phyloP scores from a whole-genome alignment of 1,140 invertebrate species.

The Nylanderia fulva region DNA sequence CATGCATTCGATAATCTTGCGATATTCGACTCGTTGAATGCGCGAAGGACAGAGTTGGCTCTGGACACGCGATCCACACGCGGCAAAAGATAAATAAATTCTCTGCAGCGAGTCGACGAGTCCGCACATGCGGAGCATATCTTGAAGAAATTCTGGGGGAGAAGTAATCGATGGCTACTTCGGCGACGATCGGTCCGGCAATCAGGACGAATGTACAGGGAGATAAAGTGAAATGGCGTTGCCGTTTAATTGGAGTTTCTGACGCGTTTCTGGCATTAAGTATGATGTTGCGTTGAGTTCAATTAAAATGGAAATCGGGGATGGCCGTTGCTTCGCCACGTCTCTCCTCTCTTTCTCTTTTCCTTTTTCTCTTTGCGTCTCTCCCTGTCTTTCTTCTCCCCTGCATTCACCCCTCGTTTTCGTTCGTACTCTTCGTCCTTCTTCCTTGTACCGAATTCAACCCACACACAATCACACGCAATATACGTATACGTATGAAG shows the following conservation, averaged over 20 bases:
- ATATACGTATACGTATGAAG: constrained; percentile 33
- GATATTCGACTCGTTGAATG: constrained; percentile 29
- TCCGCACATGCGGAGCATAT: constrained; percentile 28
- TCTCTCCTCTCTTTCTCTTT: constrained; percentile 58
- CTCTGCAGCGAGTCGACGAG: not conserved
- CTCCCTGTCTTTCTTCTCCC: constrained; percentile 44
- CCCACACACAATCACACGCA: not conserved
- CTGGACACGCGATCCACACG: constrained; percentile 30
- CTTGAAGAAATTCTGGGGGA: constrained; percentile 69
- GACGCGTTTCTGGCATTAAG: constrained; percentile 83
- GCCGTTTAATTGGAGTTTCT: constrained; percentile 83
- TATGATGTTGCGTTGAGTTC: constrained; percentile 85
- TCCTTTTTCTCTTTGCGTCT: constrained; percentile 34
- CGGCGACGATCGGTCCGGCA: constrained; percentile 67
- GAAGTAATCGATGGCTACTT: constrained; percentile 71
- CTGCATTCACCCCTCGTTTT: constrained; percentile 51
- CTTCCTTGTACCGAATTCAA: constrained; percentile 38
- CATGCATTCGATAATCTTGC: constrained; percentile 4
- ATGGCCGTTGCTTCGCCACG: constrained; percentile 67
- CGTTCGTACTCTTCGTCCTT: constrained; percentile 52
- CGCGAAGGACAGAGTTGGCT: constrained; percentile 1
- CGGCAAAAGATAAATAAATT: constrained; percentile 51
- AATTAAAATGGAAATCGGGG: constrained; percentile 86
- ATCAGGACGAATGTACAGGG: constrained; percentile 67
- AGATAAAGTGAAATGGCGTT: constrained; percentile 79